phyloP scores from a whole-genome alignment of 2,797 vertebrate genomes.

The Anas georgica region DNA sequence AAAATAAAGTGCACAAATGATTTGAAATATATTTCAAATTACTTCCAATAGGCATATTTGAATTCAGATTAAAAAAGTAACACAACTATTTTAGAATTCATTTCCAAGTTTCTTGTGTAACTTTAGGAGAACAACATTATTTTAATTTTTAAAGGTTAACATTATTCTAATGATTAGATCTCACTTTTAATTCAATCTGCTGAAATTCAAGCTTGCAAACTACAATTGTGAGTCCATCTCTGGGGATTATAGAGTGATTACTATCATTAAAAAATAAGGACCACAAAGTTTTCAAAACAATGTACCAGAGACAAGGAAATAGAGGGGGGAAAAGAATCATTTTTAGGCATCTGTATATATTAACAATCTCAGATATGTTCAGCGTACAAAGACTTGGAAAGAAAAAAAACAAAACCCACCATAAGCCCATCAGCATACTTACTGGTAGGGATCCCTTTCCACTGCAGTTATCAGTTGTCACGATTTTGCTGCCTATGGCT shows the following conservation, averaged over 20 bases:
- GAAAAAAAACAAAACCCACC: not conserved
- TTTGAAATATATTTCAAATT: not conserved
- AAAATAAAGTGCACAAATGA: not conserved
- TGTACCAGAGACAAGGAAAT: not conserved
- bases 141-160: not conserved
- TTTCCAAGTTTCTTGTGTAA: not conserved
- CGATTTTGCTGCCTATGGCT: constrained; percentile 25
- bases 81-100: not conserved
- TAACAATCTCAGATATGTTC: not conserved
- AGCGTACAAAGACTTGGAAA: not conserved
- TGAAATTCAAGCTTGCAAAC: not conserved
- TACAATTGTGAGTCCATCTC: not conserved
- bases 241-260: not conserved
- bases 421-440: constrained; percentile 40
- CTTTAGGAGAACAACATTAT: not conserved
- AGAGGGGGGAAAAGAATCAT: fast-evolving
- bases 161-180: not conserved
- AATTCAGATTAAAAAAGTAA: not conserved
- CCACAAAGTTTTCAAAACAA: fast-evolving
- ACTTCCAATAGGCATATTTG: not conserved
- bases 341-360: not conserved
- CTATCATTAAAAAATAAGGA: fast-evolving
- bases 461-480: constrained; percentile 18
- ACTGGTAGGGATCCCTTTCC: constrained; percentile 75
- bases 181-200: not conserved